phyloP scores from a whole-genome alignment of 1,140 invertebrate species.

The Bombus picipes region DNA sequence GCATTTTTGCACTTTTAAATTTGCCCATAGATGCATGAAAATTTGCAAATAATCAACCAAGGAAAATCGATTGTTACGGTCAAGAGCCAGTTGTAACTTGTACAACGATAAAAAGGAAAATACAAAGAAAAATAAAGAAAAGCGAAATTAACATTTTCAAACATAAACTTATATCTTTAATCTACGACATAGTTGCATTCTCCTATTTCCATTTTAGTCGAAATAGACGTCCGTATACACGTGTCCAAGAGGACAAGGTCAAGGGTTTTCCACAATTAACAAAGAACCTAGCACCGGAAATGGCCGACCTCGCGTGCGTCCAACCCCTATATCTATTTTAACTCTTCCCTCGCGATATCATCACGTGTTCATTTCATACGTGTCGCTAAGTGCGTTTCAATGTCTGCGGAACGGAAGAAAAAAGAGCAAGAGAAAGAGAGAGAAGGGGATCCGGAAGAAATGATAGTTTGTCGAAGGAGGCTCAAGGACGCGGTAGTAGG shows the following conservation, averaged over 20 bases:
- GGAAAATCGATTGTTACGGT: neutral
- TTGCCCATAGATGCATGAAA: neutral
- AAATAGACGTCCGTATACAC: neutral
- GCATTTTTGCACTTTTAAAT: neutral
- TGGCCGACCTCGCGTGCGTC: neutral
- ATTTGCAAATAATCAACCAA: neutral
- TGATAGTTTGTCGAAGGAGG: constrained; percentile 11
- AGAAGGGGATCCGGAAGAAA: neutral
- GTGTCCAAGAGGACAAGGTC: constrained; percentile 18
- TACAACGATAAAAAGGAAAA: neutral
- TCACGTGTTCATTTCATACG: neutral
- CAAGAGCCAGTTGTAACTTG: neutral
- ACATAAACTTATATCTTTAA: no score
- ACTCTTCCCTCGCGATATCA: neutral
- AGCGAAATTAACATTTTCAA: neutral
- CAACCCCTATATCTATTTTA: neutral
- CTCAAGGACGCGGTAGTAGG: constrained; percentile 31
- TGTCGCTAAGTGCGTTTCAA: constrained; percentile 18
- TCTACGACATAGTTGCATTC: neutral
- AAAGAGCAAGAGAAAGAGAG: neutral
- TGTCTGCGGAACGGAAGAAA: constrained; percentile 7
- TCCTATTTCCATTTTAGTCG: neutral
- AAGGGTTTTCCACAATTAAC: constrained; percentile 27
- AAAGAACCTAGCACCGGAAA: constrained; percentile 14
- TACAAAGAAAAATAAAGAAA: neutral